Evolutionary conservation across 2,888 invertebrate genomes (phyloP).

Genomic region (Dynastes tityus): DNA sequence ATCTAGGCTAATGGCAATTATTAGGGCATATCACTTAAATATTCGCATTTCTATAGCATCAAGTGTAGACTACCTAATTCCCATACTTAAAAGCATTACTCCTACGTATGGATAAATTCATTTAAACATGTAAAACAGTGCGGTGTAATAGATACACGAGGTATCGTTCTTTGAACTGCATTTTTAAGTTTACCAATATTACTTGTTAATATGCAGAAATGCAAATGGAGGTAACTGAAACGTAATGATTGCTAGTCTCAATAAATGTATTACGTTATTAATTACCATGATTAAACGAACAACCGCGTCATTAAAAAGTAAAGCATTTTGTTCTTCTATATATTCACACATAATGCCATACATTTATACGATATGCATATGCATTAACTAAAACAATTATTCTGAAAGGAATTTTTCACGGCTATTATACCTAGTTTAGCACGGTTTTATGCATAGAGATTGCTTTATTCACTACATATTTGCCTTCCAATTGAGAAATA

Average conservation of each 20-base stretch:
- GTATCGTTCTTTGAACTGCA: too few species aligned
- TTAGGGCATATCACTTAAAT: too few species aligned
- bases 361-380: not conserved
- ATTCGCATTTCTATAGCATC: too few species aligned
- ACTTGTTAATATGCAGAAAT: not conserved
- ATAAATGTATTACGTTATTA: not conserved
- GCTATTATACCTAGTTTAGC: not conserved
- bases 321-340: not conserved
- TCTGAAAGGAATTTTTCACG: not conserved
- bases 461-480: not conserved
- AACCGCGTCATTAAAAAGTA: not conserved
- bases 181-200: not conserved
- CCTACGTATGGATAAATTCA: too few species aligned
- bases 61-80: too few species aligned
- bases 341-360: not conserved
- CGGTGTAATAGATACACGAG: too few species aligned
- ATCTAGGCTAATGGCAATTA: too few species aligned
- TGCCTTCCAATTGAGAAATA: conserved; percentile 2
- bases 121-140: too few species aligned
- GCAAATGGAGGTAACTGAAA: not conserved
- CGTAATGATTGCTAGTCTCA: not conserved
- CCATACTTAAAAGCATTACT: too few species aligned
- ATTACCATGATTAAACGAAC: not conserved
- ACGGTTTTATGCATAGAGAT: not conserved
- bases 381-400: not conserved